Evolutionary conservation across 2,113 vertebrate species (phyloP).

Genomic region (Actenoides lindsayi): DNA sequence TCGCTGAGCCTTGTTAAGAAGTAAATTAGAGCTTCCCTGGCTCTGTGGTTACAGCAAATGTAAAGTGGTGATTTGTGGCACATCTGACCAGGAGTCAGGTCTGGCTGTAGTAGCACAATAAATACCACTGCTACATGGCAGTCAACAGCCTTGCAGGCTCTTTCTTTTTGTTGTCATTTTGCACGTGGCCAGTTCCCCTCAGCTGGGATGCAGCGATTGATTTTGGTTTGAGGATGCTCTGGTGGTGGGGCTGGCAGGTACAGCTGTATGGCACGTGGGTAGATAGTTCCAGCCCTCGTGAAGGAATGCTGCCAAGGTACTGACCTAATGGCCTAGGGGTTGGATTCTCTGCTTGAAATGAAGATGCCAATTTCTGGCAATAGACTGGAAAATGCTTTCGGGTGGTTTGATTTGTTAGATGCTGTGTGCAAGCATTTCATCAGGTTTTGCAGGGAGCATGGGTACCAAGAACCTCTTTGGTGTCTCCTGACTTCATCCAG

Average conservation of each 20-base stretch:
- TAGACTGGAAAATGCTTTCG: background rate
- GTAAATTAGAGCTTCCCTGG: background rate
- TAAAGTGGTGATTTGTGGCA: background rate
- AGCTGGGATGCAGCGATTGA: background rate
- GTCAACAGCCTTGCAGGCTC: background rate
- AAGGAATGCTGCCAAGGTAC: accelerated
- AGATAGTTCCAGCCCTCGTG: accelerated
- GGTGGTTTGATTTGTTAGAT: background rate
- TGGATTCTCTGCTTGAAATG: background rate
- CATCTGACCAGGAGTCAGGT: background rate
- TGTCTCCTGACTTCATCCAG: background rate
- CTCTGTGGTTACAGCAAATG: background rate
- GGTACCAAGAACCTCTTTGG: background rate
- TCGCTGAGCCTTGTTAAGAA: background rate
- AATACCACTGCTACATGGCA: background rate
- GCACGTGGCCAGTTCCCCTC: background rate
- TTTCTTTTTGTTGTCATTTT: background rate
- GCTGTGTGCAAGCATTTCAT: background rate
- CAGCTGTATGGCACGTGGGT: background rate
- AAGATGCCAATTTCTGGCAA: background rate
- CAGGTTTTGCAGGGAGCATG: accelerated
- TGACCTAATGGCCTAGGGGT: background rate
- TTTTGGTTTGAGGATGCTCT: background rate
- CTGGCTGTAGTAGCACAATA: background rate
- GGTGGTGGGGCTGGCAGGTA: background rate